Conservation (phyloP, 2,888 invertebrate genomes). For the Agriopis marginaria region DNA sequence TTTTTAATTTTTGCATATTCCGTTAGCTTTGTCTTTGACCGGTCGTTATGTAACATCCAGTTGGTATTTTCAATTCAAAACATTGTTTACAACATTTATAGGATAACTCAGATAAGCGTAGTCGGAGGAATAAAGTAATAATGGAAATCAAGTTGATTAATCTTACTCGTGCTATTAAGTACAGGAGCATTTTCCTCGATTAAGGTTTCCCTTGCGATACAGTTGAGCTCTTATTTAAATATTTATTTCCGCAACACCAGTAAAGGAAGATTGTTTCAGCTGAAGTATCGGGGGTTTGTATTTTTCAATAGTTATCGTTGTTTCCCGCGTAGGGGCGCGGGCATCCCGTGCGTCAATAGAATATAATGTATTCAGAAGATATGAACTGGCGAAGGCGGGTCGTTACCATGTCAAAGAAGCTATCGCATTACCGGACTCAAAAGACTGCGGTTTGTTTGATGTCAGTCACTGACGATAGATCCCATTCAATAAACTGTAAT, state of each 20-base stretch:
- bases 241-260: slow-evolving; percentile 42
- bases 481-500: slow-evolving; percentile 59
- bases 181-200: slow-evolving; percentile 29
- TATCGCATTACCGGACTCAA: slow-evolving; percentile 81
- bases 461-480: slow-evolving; percentile 62
- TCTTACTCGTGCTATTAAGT: slow-evolving; percentile 29
- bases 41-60: slow-evolving; percentile 38
- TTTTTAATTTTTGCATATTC: slow-evolving; percentile 54
- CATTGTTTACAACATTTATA: slow-evolving; percentile 23
- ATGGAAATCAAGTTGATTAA: slow-evolving; percentile 35
- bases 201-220: slow-evolving; percentile 34
- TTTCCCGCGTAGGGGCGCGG: slow-evolving; percentile 43
- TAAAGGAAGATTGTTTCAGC: slow-evolving; percentile 40
- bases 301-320: slow-evolving; percentile 66
- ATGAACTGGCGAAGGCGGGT: slow-evolving; percentile 65
- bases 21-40: slow-evolving; percentile 33
- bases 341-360: slow-evolving; percentile 61
- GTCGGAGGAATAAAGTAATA: slow-evolving; percentile 28
- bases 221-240: slow-evolving; percentile 39
- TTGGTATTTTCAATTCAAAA: slow-evolving; percentile 16
- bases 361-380: slow-evolving; percentile 79
- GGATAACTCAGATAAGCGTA: slow-evolving; percentile 20
- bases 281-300: slow-evolving; percentile 48
- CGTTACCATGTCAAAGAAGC: slow-evolving; percentile 86
- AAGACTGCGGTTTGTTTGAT: slow-evolving; percentile 80